Percentiles rank a stretch among this genome's conserved stretches.
These are phyloP conservation scores for Prosapia bicincta DNA, from an alignment of 2,888 invertebrate genomes.

Conservation along the genomic window DNA sequence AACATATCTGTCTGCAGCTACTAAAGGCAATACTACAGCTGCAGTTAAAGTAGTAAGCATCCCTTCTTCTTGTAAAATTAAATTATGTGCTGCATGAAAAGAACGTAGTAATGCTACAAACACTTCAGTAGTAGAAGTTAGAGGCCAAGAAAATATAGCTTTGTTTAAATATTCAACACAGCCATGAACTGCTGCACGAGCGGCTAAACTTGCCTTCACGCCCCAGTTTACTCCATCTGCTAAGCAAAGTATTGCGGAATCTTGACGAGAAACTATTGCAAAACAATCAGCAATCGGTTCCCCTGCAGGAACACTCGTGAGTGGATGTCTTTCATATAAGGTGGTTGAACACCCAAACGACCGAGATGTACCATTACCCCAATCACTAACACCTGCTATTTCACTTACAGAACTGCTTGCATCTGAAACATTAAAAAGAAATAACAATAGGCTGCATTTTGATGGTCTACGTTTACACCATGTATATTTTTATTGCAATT, in stretches of 20 bases:
- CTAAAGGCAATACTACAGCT: constrained; percentile 66
- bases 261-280: constrained; percentile 66
- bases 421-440: constrained; percentile 13
- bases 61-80: constrained; percentile 78
- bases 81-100: constrained; percentile 79
- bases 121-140: constrained; percentile 57
- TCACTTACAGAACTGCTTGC: constrained; percentile 17
- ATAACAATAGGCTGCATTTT: too few relatives aligned
- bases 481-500: too few relatives aligned
- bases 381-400: constrained; percentile 53
- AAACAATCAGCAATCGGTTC: constrained; percentile 87
- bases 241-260: constrained; percentile 73
- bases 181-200: constrained; percentile 82
- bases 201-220: constrained; percentile 77
- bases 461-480: too few relatives aligned
- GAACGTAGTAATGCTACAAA: constrained; percentile 73
- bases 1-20: constrained; percentile 53
- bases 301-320: constrained; percentile 66
- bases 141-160: constrained; percentile 52
- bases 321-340: constrained; percentile 78
- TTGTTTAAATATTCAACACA: constrained; percentile 78
- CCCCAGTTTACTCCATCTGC: constrained; percentile 95
- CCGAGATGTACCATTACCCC: constrained; percentile 49
- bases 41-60: constrained; percentile 81
- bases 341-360: constrained; percentile 52